Evolutionary conservation across 2,113 vertebrate genomes (phyloP), one percentile per base, ranked within the genome.

Genomic region (Erinaceus europaeus): DNA sequence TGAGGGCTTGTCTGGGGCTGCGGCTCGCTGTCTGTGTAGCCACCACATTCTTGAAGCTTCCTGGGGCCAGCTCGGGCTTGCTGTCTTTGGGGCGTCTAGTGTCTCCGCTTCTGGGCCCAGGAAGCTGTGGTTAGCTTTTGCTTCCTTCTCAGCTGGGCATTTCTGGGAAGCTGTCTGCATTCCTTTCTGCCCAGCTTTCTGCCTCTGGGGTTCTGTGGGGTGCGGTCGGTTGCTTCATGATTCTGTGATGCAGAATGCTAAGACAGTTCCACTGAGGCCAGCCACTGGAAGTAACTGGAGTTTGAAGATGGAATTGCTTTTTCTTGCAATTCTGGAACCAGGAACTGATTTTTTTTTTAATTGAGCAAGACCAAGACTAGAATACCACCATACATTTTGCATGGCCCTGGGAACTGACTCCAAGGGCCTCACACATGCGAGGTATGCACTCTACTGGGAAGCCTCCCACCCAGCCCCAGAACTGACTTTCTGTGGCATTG

Each of bases 131-230:
- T 86, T 42, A 88, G 73, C 73, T 55, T 6, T 79, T 74, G 73
- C 74, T 92, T 95, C 76, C 61, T 91, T 81, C 69, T 86, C 21
- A 50, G 69, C 62, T 1, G 21, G 57, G 86, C 29, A 78, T 69
- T 94, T 93, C 84, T 92, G 80, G 75, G 95, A 94, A 93, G 69
- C 89, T 27, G n/a, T 88, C 84, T 92, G 59, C 90, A 94, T 95
- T 95, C 92, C 86, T 93, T 93, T 95, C 92, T 89, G 86, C 68
- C 88, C 65, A 52, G 7, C 38, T 90, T 6, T 88, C 61, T 83
- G 89, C 89, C 92, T 46, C 65, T 32, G 40, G 76, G 93, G 81
- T 76, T 76, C 68, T 74, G 79, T 50, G 36, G 59, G 73, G 83
- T 69, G 61, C 2, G 5, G 50, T 91, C 2, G 5, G 50, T 91